Percentiles rank a stretch among this genome's conserved stretches.
These are phyloP conservation scores for Mayetiola destructor DNA, from an alignment of 2,888 invertebrate species.

Conservation along the genomic window DNA sequence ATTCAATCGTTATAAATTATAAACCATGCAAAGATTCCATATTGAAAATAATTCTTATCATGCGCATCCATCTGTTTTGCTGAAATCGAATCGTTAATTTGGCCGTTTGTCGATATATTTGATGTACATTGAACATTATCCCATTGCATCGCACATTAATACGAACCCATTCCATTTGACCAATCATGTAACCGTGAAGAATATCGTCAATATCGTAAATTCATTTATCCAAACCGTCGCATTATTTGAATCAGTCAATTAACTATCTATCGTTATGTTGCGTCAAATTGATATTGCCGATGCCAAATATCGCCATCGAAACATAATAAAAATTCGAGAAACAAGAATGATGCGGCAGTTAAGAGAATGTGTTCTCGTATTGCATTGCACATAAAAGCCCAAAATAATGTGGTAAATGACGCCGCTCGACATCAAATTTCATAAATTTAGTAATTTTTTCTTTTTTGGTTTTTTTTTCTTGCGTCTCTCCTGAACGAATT, in stretches of 20 bases:
- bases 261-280: slow-evolving; percentile 1
- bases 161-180: too few relatives aligned
- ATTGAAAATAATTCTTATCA: neutral
- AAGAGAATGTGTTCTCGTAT: too few relatives aligned
- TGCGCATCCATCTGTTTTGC: neutral
- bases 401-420: neutral
- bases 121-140: neutral
- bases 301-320: neutral
- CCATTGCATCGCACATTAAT: too few relatives aligned
- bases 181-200: too few relatives aligned
- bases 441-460: slow-evolving; percentile 6
- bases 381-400: neutral
- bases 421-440: neutral
- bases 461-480: too few relatives aligned
- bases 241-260: slow-evolving; percentile 7
- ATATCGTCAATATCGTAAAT: neutral
- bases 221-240: neutral
- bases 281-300: neutral
- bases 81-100: slow-evolving; percentile 5
- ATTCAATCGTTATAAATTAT: neutral
- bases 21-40: neutral
- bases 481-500: too few relatives aligned
- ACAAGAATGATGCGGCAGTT: too few relatives aligned
- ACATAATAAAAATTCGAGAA: neutral
- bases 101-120: neutral